These are phyloP conservation scores for Archaeoteleia sp. DNA, from an alignment of 2,888 invertebrate genomes.

Conservation along the genomic window DNA sequence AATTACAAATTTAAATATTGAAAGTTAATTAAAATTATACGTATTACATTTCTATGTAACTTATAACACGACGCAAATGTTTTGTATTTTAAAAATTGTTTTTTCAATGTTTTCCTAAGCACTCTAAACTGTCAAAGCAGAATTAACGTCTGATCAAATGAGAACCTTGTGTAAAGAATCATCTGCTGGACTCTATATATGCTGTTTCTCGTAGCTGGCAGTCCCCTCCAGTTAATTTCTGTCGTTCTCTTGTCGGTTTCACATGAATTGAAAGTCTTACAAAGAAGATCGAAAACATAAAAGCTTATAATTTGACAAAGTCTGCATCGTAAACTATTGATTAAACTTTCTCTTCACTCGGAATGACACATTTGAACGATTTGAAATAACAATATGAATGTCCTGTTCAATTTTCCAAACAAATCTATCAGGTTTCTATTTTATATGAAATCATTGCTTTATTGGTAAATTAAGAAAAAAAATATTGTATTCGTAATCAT, in stretches of 20 bases:
- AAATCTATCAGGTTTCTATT: slow-evolving; percentile 2
- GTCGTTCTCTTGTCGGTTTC: slow-evolving; percentile 13
- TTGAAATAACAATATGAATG: slow-evolving; percentile 9
- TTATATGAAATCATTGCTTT: too few relatives aligned
- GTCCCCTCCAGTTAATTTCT: slow-evolving; percentile 35
- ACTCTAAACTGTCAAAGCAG: too few relatives aligned
- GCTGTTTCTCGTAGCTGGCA: slow-evolving; percentile 7
- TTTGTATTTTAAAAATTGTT: too few relatives aligned
- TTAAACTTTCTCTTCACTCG: slow-evolving; percentile 28
- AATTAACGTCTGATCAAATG: too few relatives aligned
- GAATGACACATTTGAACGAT: slow-evolving; percentile 17
- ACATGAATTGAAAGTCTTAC: slow-evolving; percentile 36
- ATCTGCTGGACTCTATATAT: slow-evolving; percentile 28
- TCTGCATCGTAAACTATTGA: slow-evolving; percentile 11
- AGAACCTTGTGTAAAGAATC: too few relatives aligned
- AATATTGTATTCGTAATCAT: too few relatives aligned
- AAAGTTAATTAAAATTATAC: too few relatives aligned
- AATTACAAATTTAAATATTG: too few relatives aligned
- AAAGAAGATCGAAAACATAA: slow-evolving; percentile 36
- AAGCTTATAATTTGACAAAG: slow-evolving; percentile 23
- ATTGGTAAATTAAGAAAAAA: too few relatives aligned
- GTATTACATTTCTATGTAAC: too few relatives aligned
- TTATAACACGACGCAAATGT: too few relatives aligned
- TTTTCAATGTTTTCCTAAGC: too few relatives aligned
- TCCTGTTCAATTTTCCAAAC: slow-evolving; percentile 11